These are phyloP conservation scores for Dicyrtoma fusca DNA, from an alignment of 2,888 invertebrate species.

Conservation along the genomic window DNA sequence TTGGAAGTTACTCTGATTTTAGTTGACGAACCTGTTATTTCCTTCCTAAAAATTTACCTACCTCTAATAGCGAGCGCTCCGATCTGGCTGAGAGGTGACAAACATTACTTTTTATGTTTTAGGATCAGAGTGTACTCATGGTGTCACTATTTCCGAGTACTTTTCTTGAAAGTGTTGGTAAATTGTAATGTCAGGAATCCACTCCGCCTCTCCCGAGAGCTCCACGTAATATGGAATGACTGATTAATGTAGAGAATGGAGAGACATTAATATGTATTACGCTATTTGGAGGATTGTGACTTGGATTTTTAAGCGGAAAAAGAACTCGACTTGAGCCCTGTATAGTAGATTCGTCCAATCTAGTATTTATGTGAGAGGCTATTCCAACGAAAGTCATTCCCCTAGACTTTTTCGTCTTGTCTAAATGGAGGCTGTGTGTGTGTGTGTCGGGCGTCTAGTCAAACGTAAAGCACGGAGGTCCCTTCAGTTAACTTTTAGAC, in stretches of 20 bases:
- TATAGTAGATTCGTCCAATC: not conserved
- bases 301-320: not conserved
- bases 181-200: too few relatives aligned
- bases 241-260: not conserved
- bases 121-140: too few relatives aligned
- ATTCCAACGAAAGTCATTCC: not conserved
- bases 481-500: too few relatives aligned
- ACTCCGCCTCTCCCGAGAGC: not conserved
- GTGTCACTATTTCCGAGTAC: too few relatives aligned
- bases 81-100: too few relatives aligned
- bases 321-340: not conserved
- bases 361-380: not conserved
- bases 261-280: slow-evolving; percentile 13
- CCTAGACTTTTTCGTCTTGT: not conserved
- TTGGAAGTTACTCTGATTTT: too few relatives aligned
- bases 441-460: not conserved
- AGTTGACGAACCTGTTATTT: too few relatives aligned
- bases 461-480: too few relatives aligned
- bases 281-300: slow-evolving; percentile 4
- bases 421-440: not conserved
- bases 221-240: slow-evolving; percentile 9
- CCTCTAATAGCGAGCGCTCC: too few relatives aligned
- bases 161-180: too few relatives aligned
- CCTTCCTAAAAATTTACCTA: too few relatives aligned
- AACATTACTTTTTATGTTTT: too few relatives aligned